Percentiles rank a stretch among this genome's conserved stretches.
Conservation (phyloP, 2,113 vertebrate species). For the Desmodus rotundus region DNA sequence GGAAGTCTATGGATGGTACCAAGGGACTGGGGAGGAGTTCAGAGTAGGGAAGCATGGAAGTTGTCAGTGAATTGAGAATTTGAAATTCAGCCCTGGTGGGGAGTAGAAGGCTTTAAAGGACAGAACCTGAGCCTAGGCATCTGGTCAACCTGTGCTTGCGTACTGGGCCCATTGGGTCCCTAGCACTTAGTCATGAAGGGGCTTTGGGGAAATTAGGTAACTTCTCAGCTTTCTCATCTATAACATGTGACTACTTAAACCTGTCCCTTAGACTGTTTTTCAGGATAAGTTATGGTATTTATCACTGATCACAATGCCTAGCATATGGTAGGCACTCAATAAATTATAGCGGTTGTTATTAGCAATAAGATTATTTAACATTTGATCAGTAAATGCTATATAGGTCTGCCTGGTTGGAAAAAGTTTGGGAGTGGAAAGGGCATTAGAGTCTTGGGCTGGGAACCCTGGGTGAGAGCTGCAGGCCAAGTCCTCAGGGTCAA, state of each 20-base stretch:
- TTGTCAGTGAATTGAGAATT: not conserved
- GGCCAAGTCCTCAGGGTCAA: rapidly evolving
- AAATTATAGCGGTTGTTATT: not conserved
- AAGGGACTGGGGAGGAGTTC: not conserved
- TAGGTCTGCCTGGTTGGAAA: not conserved
- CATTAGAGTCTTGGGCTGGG: not conserved
- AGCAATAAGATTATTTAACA: not conserved
- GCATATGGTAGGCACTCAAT: not conserved
- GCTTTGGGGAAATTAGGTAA: not conserved
- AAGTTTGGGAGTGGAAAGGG: not conserved
- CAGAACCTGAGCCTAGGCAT: not conserved
- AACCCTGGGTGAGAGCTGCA: not conserved
- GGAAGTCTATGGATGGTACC: not conserved
- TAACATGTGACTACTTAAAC: not conserved
- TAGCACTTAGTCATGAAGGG: not conserved
- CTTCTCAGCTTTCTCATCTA: not conserved
- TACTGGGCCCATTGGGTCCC: not conserved
- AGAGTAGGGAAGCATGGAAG: not conserved
- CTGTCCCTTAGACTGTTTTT: not conserved
- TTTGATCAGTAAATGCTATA: not conserved
- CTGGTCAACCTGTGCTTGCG: not conserved
- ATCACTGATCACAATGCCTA: not conserved
- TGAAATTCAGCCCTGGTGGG: not conserved
- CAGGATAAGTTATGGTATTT: not conserved
- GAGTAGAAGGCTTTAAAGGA: not conserved